Percentiles rank a stretch among this genome's conserved stretches.
Conservation (phyloP, 2,888 invertebrate species). For the Polyommatus iphigenia region DNA sequence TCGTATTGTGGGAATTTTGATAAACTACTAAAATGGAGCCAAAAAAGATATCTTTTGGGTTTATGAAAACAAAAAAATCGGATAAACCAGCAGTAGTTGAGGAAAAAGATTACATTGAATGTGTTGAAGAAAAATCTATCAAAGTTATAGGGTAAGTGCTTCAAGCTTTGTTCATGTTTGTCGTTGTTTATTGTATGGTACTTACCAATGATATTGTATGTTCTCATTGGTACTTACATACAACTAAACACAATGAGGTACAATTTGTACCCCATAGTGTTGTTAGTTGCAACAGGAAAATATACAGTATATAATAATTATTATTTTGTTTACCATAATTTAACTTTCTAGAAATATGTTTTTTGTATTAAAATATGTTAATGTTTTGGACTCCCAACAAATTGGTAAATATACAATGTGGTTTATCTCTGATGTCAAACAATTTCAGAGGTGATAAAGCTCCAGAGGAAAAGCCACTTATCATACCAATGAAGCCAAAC, state of each 20-base stretch:
- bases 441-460: conserved; percentile 75
- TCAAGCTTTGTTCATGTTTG: conserved; percentile 38
- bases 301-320: too few relatives aligned
- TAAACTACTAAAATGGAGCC: conserved; percentile 72
- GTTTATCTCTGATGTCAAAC: not conserved
- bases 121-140: conserved; percentile 87
- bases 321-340: too few relatives aligned
- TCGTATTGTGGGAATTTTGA: not conserved
- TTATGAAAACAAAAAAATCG: conserved; percentile 82
- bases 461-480: conserved; percentile 77
- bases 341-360: too few relatives aligned
- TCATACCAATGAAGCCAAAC: conserved; percentile 84
- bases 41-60: conserved; percentile 91
- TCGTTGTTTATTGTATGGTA: not conserved
- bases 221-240: too few relatives aligned
- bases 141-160: conserved; percentile 86
- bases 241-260: too few relatives aligned
- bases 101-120: conserved; percentile 86
- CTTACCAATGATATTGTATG: too few relatives aligned
- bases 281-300: too few relatives aligned
- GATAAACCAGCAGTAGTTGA: conserved; percentile 68
- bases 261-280: too few relatives aligned
- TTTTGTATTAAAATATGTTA: too few relatives aligned
- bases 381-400: not conserved
- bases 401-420: not conserved